These are phyloP conservation scores for Batillaria attramentaria DNA, from an alignment of 1,140 invertebrate species.

Conservation along the genomic window DNA sequence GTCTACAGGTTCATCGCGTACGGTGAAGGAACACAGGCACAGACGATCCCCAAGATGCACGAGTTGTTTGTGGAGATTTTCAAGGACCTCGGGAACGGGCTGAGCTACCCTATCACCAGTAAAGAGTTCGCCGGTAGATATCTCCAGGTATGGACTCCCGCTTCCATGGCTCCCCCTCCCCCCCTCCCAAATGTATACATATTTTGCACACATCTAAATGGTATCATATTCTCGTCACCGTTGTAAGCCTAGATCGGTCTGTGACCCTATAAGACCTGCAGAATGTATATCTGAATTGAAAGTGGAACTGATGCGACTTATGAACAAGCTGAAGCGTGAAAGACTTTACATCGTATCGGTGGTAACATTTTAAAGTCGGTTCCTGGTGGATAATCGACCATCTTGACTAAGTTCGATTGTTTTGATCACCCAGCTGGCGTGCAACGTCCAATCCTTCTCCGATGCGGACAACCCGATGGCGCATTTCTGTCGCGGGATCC, in stretches of 20 bases:
- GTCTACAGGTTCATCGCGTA: constrained; percentile 54
- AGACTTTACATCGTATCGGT: too few relatives aligned
- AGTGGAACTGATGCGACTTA: too few relatives aligned
- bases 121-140: constrained; percentile 56
- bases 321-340: too few relatives aligned
- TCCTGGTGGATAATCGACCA: background rate
- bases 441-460: constrained; percentile 57
- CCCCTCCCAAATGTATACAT: too few relatives aligned
- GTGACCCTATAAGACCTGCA: too few relatives aligned
- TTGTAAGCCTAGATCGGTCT: too few relatives aligned
- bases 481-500: constrained; percentile 28
- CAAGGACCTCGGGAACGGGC: constrained; percentile 44
- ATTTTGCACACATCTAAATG: too few relatives aligned
- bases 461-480: constrained; percentile 49
- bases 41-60: constrained; percentile 51
- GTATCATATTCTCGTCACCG: too few relatives aligned
- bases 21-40: constrained; percentile 39
- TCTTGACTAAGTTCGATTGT: background rate
- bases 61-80: constrained; percentile 54
- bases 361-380: too few relatives aligned
- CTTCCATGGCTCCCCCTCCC: background rate
- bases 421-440: constrained; percentile 32
- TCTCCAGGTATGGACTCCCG: constrained; percentile 34
- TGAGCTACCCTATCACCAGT: constrained; percentile 50
- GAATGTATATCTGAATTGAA: too few relatives aligned